These are phyloP conservation scores for Heterocephalus glaber DNA, from an alignment of 2,113 vertebrate genomes.

Conservation along the genomic window DNA sequence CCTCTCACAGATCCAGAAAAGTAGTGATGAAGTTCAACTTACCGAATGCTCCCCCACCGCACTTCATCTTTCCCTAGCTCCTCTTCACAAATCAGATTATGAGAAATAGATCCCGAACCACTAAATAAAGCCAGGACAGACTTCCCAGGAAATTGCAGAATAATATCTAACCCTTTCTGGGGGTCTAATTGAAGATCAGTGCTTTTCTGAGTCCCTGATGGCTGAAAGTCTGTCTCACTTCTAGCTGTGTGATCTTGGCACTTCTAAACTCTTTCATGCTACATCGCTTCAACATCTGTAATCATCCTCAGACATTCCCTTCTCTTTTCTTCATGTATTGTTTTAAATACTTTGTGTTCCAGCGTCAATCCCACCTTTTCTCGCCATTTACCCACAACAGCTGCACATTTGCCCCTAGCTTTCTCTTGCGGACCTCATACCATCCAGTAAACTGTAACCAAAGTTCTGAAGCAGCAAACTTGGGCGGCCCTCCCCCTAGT, in stretches of 20 bases:
- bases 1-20: background rate
- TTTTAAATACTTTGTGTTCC: background rate
- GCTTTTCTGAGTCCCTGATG: background rate
- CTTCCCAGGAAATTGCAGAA: background rate
- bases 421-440: background rate
- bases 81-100: background rate
- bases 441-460: background rate
- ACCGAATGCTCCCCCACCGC: background rate
- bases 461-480: constrained; percentile 60
- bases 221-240: background rate
- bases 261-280: background rate
- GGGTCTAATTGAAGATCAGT: background rate
- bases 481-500: constrained; percentile 75
- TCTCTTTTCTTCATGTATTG: background rate
- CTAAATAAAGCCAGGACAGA: background rate
- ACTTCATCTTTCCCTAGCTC: accelerated
- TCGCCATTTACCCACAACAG: background rate
- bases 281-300: background rate
- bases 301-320: background rate
- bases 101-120: background rate
- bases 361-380: background rate
- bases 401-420: background rate
- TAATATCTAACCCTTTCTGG: background rate
- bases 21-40: background rate
- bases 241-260: background rate